phyloP scores from a whole-genome alignment of 2,113 vertebrate genomes.

The Pelecanus crispus region DNA sequence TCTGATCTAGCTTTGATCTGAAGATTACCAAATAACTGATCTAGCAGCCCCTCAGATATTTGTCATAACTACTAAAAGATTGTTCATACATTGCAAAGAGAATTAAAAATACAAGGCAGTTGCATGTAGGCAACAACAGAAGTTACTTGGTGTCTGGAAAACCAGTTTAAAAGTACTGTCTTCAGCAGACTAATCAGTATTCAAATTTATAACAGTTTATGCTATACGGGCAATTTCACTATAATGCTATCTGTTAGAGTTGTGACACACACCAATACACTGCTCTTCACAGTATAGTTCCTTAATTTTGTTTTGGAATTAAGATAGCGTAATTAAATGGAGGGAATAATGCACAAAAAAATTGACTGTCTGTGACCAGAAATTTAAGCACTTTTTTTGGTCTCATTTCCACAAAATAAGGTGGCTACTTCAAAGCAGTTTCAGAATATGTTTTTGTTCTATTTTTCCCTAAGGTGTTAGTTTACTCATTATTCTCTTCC shows the following conservation, averaged over 20 bases:
- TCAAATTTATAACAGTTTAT: neutral
- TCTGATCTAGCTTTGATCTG: neutral
- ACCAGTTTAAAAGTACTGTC: neutral
- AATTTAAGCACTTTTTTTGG: neutral
- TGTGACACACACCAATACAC: neutral
- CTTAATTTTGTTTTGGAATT: neutral
- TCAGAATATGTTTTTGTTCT: neutral
- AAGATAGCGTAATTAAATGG: neutral
- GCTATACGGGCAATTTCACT: neutral
- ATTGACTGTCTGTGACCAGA: neutral
- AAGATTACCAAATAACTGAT: neutral
- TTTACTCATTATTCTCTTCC: neutral
- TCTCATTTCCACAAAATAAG: neutral
- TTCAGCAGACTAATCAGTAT: neutral
- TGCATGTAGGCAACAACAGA: neutral
- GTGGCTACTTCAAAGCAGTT: neutral
- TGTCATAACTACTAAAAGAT: neutral
- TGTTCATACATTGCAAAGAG: neutral
- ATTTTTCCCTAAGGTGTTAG: neutral
- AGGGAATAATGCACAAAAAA: neutral
- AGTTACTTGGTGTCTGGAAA: neutral
- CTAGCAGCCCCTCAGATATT: neutral
- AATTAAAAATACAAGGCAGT: neutral
- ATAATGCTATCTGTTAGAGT: accelerated
- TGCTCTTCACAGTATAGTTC: neutral